phyloP scores from a whole-genome alignment of 1,140 invertebrate genomes.

The Calephelis virginiensis region DNA sequence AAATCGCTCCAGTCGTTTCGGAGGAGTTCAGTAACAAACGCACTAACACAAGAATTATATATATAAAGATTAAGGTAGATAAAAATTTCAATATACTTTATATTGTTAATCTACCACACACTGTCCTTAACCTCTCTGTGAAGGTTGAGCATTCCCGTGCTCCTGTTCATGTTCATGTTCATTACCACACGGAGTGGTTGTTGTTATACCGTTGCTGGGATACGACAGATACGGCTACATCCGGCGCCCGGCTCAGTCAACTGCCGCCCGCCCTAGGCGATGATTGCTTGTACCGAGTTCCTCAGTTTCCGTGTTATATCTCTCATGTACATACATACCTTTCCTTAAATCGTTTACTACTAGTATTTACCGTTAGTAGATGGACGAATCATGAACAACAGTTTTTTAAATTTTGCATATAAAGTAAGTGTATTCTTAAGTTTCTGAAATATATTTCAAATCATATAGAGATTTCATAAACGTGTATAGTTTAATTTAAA shows the following conservation, averaged over 20 bases:
- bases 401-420: background rate
- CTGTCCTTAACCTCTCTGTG: slow-evolving; percentile 11
- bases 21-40: too few species aligned
- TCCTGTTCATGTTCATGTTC: too few species aligned
- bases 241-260: slow-evolving; percentile 42
- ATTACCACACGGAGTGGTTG: slow-evolving; percentile 18
- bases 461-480: background rate
- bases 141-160: slow-evolving; percentile 9
- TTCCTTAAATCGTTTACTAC: too few species aligned
- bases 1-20: too few species aligned
- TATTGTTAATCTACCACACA: background rate
- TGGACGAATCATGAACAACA: too few species aligned
- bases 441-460: background rate
- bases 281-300: slow-evolving; percentile 4
- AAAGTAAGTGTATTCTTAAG: background rate
- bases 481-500: slow-evolving; percentile 22
- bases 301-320: slow-evolving; percentile 6
- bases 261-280: slow-evolving; percentile 49
- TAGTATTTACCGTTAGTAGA: too few species aligned
- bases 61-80: too few species aligned
- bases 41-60: too few species aligned
- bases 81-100: background rate
- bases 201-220: slow-evolving; percentile 47
- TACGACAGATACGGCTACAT: slow-evolving; percentile 35
- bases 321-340: too few species aligned